Evolutionary conservation across 64 coral and sea anemone genomes (phyloP).

Genomic region (Porites australiensis): DNA sequence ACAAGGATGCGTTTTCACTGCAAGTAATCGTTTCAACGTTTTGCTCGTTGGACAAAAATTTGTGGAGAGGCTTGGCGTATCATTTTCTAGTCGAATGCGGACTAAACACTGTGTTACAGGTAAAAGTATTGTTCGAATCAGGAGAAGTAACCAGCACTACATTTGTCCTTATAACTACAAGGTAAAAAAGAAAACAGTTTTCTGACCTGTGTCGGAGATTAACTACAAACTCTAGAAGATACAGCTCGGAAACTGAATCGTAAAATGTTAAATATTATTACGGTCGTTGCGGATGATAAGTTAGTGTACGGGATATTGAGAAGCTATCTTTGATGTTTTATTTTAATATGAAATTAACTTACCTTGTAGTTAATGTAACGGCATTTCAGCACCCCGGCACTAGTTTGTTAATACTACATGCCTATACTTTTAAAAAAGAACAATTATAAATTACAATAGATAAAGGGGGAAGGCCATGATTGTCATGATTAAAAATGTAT

Average conservation of each 20-base stretch:
- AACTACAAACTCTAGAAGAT: no score
- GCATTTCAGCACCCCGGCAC: not conserved
- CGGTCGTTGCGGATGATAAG: not conserved
- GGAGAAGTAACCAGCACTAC: no score
- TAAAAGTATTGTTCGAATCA: not conserved
- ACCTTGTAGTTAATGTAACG: not conserved
- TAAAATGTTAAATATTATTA: no score
- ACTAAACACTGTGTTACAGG: not conserved
- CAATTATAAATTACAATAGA: not conserved
- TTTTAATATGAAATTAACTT: not conserved
- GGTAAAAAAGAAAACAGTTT: no score
- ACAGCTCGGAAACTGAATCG: no score
- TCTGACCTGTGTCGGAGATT: no score
- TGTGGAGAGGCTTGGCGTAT: not conserved
- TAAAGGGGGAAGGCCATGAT: not conserved
- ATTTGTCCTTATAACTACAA: no score
- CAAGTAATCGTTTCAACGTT: not conserved
- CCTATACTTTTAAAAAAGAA: not conserved
- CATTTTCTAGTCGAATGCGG: not conserved
- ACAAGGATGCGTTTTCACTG: no score
- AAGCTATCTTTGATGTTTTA: not conserved
- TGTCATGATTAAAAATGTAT: constrained; percentile 27
- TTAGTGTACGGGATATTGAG: not conserved
- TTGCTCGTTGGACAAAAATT: not conserved
- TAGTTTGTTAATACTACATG: not conserved